phyloP scores from a whole-genome alignment of 2,797 vertebrate genomes.

The Acrossocheilus fasciatus region DNA sequence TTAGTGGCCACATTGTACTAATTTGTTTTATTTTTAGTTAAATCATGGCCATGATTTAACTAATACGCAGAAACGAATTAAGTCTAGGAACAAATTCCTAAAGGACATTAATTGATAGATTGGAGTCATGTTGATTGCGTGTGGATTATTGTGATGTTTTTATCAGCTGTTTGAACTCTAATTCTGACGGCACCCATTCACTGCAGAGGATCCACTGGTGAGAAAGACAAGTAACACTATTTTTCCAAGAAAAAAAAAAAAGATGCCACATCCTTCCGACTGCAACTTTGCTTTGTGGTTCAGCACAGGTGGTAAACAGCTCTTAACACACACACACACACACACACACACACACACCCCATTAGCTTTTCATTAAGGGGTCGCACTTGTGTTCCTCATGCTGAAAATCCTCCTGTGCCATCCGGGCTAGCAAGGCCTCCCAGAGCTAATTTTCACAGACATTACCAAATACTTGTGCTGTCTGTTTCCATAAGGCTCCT shows the following conservation, averaged over 20 bases:
- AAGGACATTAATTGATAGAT: neutral
- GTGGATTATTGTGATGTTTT: neutral
- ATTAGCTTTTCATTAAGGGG: conserved; percentile 71
- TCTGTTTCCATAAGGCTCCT: conserved; percentile 55
- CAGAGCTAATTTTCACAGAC: conserved; percentile 61
- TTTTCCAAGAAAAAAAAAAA: neutral
- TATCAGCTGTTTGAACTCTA: neutral
- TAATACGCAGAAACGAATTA: neutral
- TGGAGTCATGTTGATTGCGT: neutral
- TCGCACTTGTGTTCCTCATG: conserved; percentile 65
- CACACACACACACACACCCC: conserved; percentile 10
- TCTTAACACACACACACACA: conserved; percentile 11
- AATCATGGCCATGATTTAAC: neutral
- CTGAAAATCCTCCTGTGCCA: conserved; percentile 58
- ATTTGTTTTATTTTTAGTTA: neutral
- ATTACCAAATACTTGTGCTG: conserved; percentile 58
- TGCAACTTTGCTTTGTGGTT: conserved; percentile 36
- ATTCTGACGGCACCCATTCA: neutral
- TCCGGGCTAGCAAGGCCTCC: conserved; percentile 62
- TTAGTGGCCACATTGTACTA: neutral
- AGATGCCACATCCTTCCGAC: conserved; percentile 32
- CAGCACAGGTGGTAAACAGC: conserved; percentile 32
- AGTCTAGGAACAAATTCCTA: neutral
- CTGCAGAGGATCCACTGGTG: neutral
- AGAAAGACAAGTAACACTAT: neutral